Percentiles rank a stretch among this genome's conserved stretches.
Evolutionary conservation across 2,888 invertebrate species (phyloP).

Genomic region (Epistrophe eligans): DNA sequence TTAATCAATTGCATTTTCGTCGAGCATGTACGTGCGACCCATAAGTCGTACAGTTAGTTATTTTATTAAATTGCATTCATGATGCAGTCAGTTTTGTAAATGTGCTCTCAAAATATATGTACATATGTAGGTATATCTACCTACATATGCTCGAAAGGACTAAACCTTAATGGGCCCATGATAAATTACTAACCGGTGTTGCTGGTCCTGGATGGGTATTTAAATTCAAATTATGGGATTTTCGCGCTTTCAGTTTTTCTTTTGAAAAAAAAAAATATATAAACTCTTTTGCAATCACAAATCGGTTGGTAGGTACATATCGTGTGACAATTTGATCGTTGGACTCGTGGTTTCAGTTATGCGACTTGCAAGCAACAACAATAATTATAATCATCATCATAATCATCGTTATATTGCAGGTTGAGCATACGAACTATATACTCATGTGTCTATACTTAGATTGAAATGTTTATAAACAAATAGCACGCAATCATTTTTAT

Average conservation of each 20-base stretch:
- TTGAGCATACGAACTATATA: constrained; percentile 25
- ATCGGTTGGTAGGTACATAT: constrained; percentile 22
- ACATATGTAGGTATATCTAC: too few relatives aligned
- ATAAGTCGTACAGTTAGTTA: background rate
- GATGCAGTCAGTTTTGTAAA: background rate
- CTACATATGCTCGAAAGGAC: background rate
- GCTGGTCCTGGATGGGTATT: constrained; percentile 47
- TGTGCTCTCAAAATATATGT: background rate
- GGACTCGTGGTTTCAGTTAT: background rate
- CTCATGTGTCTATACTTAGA: constrained; percentile 71
- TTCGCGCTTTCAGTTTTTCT: constrained; percentile 20
- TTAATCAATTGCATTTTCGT: background rate
- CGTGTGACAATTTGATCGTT: constrained; percentile 73
- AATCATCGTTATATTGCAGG: background rate
- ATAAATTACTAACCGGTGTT: constrained; percentile 53
- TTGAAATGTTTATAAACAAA: constrained; percentile 82
- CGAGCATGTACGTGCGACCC: background rate
- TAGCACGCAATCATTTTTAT: constrained; percentile 80
- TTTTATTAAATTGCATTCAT: background rate
- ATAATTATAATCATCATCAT: constrained; percentile 29
- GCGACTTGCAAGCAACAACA: constrained; percentile 30
- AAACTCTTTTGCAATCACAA: constrained; percentile 37
- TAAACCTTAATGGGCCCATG: constrained; percentile 55
- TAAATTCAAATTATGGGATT: constrained; percentile 66
- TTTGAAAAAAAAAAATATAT: constrained; percentile 9